Base-by-base conservation (phyloP, 2,888 invertebrate genomes). In the Papilio demoleus region DNA sequence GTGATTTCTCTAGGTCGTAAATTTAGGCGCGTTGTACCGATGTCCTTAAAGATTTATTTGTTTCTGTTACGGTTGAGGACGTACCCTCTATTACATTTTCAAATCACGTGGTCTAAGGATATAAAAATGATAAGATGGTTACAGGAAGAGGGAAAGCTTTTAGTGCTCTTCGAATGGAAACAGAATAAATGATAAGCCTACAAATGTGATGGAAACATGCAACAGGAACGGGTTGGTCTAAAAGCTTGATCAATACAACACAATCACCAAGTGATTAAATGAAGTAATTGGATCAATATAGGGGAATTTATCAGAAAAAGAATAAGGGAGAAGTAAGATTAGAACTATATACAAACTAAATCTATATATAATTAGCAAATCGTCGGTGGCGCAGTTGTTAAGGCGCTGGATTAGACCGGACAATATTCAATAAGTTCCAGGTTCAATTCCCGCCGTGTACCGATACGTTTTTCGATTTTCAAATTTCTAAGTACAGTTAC, bases 121-220 rank as follows among this genome's bases (percentile, higher is more conserved):
- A 90, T 86, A 89, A 90, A 88, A 85, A 88, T 88, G 91, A 92
- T 92, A 92, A 91, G 88, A 80, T 75, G 72, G 77, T 77, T 81
- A 83, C 70, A 83, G 84, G 79, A 78, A 78, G 79, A 80, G 80
- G 81, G 77, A 77, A 80, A 78, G 80, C 68, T 77, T 76, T 83
- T 84, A 87, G 79, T 79, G 80, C 77, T 80, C 81, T 78, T 81
- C 70, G 70, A 71, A 68, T 61, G 45, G 67, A 67, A 75, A 67
- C 66, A 65, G 36, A 72, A 69, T 59, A 27, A 22, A 68, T 71
- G 70, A 69, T 70, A 56, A 47, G 78, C 77, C 76, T 74, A 79
- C 77, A 78, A 86, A 86, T 85, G 84, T 81, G 77, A 72, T 76
- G 73, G 71, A 74, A 74, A 75, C 88, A 88, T 85, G 88, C 87